Evolutionary conservation across 2,113 vertebrate species (phyloP).

Genomic region (Heloderma charlesbogerti): DNA sequence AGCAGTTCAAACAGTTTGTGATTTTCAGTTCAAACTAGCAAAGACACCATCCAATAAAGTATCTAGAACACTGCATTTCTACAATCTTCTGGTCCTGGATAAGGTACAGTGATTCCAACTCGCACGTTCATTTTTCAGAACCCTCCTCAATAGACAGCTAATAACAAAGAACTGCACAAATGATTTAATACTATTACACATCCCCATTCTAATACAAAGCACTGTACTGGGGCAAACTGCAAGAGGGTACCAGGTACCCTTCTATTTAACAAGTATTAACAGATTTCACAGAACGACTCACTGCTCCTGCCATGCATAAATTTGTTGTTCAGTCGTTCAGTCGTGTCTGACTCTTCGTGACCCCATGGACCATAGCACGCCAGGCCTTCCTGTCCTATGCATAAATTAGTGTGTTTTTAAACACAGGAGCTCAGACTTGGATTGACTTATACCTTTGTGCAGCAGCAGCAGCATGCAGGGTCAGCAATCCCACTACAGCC

Average conservation of each 20-base stretch:
- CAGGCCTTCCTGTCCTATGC: too few relatives aligned
- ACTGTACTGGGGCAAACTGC: background rate
- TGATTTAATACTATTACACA: background rate
- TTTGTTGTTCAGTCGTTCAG: too few relatives aligned
- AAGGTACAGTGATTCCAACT: background rate
- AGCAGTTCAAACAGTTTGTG: background rate
- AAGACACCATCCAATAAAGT: background rate
- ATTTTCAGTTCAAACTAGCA: conserved; percentile 6
- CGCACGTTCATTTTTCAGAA: background rate
- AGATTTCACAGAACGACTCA: background rate
- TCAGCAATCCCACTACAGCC: conserved; percentile 4
- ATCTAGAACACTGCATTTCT: background rate
- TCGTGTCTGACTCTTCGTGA: too few relatives aligned
- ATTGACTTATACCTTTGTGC: background rate
- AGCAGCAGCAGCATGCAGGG: background rate
- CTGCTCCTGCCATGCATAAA: background rate
- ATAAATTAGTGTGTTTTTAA: conserved; percentile 7
- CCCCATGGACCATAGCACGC: too few relatives aligned
- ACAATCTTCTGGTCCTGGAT: conserved; percentile 4
- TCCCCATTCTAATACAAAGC: background rate
- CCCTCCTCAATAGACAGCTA: background rate
- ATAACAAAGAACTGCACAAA: background rate
- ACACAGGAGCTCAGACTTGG: background rate
- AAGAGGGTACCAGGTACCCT: background rate
- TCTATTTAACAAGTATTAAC: background rate